Base-by-base conservation (phyloP, 2,113 vertebrate species). In the Poeciliopsis retropinna region DNA sequence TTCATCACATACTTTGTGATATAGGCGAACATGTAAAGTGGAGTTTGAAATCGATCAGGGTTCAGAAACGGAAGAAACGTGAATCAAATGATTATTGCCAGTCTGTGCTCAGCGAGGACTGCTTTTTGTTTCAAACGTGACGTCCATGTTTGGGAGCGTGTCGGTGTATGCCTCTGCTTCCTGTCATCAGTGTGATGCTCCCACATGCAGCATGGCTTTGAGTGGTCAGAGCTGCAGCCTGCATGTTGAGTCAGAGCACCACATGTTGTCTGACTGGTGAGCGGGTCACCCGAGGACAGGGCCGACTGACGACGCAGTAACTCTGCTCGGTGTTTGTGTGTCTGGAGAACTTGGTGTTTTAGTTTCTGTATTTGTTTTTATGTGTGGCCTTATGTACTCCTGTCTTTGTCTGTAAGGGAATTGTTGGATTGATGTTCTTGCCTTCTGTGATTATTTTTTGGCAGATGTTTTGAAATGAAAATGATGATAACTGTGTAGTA, bases 181-280 rank as follows among this genome's bases (percentile, higher is more conserved):
- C 88, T 85, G 80, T 76, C 65, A 78, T 78, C 75, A 51, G 85
- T 91, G 88, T 88, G 83, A 83, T 60, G 72, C 83, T 79, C 81
- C 85, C 81, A 44, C 31, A 30, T 90, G 85, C 78, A 76, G 92
- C 92, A 91, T 93, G 90, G 90, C 92, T 90, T 90, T 47, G 67
- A 85, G 85, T 83, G 78, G 80, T 82, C 83, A 32, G 75, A 0
- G 75, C 75, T 77, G 80, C 11, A 28, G 77, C 76, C 82, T 87
- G 89, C 88, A 91, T 91, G 91, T 86, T 66, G 76, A 87, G 68
- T 85, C 22, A 69, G 78, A 77, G 70, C 64, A 72, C 75, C 44
- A 29, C 63, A 11, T 64, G 75, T 83, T 77, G 73, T 81, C 64
- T 84, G 80, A 81, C 65, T 47, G 63, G 63, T 44, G 71, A 66